Evolutionary conservation across 2,113 vertebrate genomes (phyloP).

Genomic region (Heliornis fulica): DNA sequence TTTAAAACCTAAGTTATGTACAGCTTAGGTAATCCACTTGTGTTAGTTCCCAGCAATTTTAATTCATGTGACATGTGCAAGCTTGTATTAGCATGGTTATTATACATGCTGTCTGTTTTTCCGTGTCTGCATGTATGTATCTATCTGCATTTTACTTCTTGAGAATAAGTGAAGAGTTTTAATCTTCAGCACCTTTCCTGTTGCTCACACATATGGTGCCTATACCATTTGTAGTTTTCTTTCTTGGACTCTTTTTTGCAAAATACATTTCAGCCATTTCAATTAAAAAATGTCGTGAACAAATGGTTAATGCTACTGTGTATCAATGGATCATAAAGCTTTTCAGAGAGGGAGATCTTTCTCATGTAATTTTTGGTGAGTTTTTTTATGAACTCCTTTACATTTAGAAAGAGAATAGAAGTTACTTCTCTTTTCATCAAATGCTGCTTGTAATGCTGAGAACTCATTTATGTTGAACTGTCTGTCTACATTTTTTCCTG

Average conservation of each 20-base stretch:
- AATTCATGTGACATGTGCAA: background rate
- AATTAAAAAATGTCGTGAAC: background rate
- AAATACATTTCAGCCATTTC: background rate
- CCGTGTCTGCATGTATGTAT: background rate
- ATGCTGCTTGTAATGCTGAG: background rate
- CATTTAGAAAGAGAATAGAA: background rate
- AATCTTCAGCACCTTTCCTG: background rate
- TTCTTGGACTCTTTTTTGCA: background rate
- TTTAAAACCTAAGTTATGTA: background rate
- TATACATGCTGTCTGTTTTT: background rate
- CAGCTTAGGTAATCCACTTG: background rate
- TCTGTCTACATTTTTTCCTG: background rate
- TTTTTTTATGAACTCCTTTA: background rate
- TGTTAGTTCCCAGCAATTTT: background rate
- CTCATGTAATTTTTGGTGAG: background rate
- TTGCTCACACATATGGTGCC: accelerated
- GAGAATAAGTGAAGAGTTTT: background rate
- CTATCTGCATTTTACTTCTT: background rate
- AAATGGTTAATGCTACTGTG: background rate
- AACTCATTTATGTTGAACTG: background rate
- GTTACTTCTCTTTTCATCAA: background rate
- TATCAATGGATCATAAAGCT: background rate
- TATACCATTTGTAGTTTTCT: background rate
- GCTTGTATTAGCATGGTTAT: background rate
- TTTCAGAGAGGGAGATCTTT: background rate